phyloP scores from a whole-genome alignment of 1,140 invertebrate species.

The Drosophila takahashii region DNA sequence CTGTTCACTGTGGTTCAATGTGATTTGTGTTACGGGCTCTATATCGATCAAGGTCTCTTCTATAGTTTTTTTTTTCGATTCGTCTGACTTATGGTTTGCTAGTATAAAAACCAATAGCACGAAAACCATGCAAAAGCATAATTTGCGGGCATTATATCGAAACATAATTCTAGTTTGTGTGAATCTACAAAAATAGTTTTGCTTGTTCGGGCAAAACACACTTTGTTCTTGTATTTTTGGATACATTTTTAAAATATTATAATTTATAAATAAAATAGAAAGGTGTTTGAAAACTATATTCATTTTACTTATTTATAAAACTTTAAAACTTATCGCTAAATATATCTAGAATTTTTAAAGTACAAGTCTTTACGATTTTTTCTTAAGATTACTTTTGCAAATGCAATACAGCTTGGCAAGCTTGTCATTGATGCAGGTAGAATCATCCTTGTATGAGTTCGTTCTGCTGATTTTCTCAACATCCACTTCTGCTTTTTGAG shows the following conservation, averaged over 20 bases:
- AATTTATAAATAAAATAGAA: too few relatives aligned
- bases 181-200: not conserved
- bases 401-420: conserved; percentile 86
- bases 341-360: too few relatives aligned
- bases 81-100: not conserved
- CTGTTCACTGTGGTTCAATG: not conserved
- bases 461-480: conserved; percentile 87
- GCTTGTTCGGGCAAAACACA: not conserved
- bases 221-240: not conserved
- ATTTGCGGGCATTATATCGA: conserved; percentile 7
- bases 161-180: conserved; percentile 22
- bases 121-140: conserved; percentile 1
- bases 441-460: conserved; percentile 86
- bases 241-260: too few relatives aligned
- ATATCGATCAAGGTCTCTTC: not conserved
- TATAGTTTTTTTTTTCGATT: not conserved
- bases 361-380: not conserved
- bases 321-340: too few relatives aligned
- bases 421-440: conserved; percentile 85
- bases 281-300: too few relatives aligned
- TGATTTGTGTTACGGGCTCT: not conserved
- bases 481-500: conserved; percentile 39
- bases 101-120: conserved; percentile 14
- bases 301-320: too few relatives aligned
- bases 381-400: conserved; percentile 36